phyloP scores from a whole-genome alignment of 2,797 vertebrate genomes.

The Dipus sagitta region DNA sequence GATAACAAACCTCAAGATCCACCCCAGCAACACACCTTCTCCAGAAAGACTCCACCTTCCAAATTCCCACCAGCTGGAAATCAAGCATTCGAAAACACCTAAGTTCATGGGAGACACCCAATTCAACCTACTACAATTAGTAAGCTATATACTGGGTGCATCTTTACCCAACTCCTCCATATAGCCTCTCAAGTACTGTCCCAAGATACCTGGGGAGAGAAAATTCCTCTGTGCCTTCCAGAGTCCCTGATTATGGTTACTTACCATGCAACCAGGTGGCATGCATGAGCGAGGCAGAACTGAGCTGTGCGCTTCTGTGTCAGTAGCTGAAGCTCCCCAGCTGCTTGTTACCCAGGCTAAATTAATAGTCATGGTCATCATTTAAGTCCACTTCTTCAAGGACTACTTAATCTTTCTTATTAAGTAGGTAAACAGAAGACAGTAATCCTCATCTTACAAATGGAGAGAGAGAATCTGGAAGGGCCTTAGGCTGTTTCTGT shows the following conservation, averaged over 20 bases:
- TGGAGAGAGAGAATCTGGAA: conserved; percentile 1
- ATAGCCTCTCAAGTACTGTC: background rate
- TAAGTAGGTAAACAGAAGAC: conserved; percentile 43
- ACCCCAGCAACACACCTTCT: too few species aligned
- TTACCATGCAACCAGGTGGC: background rate
- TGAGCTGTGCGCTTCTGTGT: background rate
- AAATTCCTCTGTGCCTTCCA: background rate
- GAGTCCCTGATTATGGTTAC: background rate
- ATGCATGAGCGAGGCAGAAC: background rate
- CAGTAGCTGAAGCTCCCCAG: background rate
- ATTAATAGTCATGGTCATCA: conserved; percentile 56
- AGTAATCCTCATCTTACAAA: conserved; percentile 47
- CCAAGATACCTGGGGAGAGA: background rate
- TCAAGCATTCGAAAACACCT: too few species aligned
- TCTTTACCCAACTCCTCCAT: background rate
- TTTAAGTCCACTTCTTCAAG: conserved; percentile 40
- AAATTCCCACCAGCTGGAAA: too few species aligned
- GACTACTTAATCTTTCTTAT: conserved; percentile 57
- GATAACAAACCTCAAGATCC: too few species aligned
- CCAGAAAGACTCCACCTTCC: too few species aligned
- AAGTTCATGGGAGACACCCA: too few species aligned
- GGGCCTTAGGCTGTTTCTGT: conserved; percentile 48
- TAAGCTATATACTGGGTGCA: background rate
- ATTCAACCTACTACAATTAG: background rate
- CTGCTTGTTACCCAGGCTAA: background rate